Percentiles rank a stretch among this genome's conserved stretches.
phyloP scores from a whole-genome alignment of 2,113 vertebrate species.

The Tetraodon nigroviridis region DNA sequence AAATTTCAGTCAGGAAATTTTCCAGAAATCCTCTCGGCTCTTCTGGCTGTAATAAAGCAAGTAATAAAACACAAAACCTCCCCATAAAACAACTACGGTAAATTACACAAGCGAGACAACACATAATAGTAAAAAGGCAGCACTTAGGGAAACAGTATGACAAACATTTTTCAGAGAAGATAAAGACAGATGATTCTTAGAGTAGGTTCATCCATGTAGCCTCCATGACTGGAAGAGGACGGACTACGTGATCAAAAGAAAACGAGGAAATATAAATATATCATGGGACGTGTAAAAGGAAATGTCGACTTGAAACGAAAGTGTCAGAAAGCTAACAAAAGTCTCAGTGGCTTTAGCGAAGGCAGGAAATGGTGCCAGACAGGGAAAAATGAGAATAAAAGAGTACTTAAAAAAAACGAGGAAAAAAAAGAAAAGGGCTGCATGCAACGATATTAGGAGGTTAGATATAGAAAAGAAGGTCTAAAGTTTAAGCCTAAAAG shows the following conservation, averaged over 20 bases:
- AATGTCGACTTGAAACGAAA: constrained; percentile 34
- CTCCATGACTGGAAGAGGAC: neutral
- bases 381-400: neutral
- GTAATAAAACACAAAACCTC: constrained; percentile 34
- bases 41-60: constrained; percentile 43
- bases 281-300: constrained; percentile 36
- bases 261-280: constrained; percentile 43
- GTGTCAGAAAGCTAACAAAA: constrained; percentile 27
- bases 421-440: neutral
- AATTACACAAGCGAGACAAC: constrained; percentile 36
- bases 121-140: constrained; percentile 3
- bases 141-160: too few species aligned
- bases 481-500: neutral
- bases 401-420: neutral
- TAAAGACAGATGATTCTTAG: constrained; percentile 38
- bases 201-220: constrained; percentile 3
- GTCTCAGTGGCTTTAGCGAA: constrained; percentile 2
- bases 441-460: neutral
- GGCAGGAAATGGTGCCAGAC: constrained; percentile 2
- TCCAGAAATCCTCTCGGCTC: constrained; percentile 32
- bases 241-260: constrained; percentile 10
- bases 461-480: neutral
- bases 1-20: constrained; percentile 27
- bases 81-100: constrained; percentile 36
- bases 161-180: constrained; percentile 1